Evolutionary conservation across 2,888 invertebrate species (phyloP).

Genomic region (Ariolimax columbianus): DNA sequence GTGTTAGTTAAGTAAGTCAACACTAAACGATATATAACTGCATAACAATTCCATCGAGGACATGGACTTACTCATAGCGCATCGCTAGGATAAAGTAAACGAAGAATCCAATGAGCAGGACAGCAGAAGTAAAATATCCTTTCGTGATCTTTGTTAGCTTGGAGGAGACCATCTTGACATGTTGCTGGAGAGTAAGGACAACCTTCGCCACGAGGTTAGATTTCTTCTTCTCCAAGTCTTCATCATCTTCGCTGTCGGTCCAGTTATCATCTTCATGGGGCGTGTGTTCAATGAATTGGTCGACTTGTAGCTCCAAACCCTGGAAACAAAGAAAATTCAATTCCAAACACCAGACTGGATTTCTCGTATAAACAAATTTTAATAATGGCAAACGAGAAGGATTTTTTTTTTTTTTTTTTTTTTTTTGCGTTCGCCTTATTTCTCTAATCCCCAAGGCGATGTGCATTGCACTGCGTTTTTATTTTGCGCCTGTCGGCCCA

Average conservation of each 20-base stretch:
- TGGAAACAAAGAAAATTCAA: background rate
- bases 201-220: slow-evolving; percentile 18
- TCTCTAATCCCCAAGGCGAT: too few relatives aligned
- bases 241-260: slow-evolving; percentile 31
- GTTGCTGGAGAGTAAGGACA: slow-evolving; percentile 24
- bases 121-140: slow-evolving; percentile 33
- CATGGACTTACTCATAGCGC: slow-evolving; percentile 57
- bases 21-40: too few relatives aligned
- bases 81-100: slow-evolving; percentile 65
- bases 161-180: background rate
- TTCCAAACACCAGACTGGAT: background rate
- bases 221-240: slow-evolving; percentile 18
- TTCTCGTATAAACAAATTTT: background rate
- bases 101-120: slow-evolving; percentile 57
- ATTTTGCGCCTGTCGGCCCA: too few relatives aligned
- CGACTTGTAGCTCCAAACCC: background rate
- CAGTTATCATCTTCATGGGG: slow-evolving; percentile 24
- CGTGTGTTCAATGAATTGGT: background rate
- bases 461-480: too few relatives aligned
- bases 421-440: too few relatives aligned
- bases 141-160: background rate
- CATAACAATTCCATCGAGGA: too few relatives aligned
- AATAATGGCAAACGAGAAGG: background rate
- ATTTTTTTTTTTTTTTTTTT: too few relatives aligned
- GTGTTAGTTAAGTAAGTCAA: too few relatives aligned